Conservation (phyloP, 2,113 vertebrate genomes). For the Typhlomys cinereus region DNA sequence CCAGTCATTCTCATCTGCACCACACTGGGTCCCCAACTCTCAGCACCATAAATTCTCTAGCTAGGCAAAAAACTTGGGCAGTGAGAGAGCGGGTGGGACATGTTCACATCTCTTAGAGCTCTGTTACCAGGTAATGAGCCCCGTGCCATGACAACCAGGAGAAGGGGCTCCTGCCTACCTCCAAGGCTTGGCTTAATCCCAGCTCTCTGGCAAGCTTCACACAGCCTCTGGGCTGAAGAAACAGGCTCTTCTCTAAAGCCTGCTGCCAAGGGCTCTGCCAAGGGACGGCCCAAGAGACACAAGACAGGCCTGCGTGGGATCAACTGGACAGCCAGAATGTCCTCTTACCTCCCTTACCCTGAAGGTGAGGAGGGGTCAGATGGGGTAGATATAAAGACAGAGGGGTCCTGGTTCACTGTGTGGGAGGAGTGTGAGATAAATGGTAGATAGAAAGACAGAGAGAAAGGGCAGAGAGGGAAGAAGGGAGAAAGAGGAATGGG, state of each 20-base stretch:
- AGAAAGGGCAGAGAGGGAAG: background rate
- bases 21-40: background rate
- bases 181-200: background rate
- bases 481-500: background rate
- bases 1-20: background rate
- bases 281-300: background rate
- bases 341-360: background rate
- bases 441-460: background rate
- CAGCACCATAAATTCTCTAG: background rate
- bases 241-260: background rate
- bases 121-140: background rate
- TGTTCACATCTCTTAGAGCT: background rate
- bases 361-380: background rate
- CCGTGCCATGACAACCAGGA: background rate
- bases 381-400: background rate
- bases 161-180: background rate
- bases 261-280: background rate
- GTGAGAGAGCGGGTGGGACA: background rate
- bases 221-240: background rate
- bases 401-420: background rate
- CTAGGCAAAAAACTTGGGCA: background rate
- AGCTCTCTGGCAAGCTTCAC: too few relatives aligned
- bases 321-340: background rate
- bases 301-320: background rate
- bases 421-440: background rate